phyloP scores from a whole-genome alignment of 2,113 vertebrate genomes.

The Pterocles gutturalis region DNA sequence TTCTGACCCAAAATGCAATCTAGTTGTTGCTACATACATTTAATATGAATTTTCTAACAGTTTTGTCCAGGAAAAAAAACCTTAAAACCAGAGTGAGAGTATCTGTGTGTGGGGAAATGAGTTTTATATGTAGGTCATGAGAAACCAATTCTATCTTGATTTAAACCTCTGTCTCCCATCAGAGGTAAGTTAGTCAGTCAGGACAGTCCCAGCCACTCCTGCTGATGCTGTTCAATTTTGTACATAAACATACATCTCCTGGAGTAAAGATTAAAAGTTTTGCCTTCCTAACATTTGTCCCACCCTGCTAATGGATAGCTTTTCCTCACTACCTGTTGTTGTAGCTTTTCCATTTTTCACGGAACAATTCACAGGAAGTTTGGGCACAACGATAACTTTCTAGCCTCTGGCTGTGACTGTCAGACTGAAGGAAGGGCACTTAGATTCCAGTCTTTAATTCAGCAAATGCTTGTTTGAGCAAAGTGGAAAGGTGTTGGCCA shows the following conservation, averaged over 20 bases:
- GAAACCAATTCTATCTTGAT: not conserved
- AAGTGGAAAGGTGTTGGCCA: not conserved
- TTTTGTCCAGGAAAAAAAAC: not conserved
- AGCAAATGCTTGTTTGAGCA: not conserved
- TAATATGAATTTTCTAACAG: not conserved
- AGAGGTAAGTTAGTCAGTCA: not conserved
- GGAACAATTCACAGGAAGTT: not conserved
- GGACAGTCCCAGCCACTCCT: not conserved
- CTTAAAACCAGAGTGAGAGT: not conserved
- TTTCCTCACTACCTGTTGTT: not conserved
- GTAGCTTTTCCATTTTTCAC: not conserved
- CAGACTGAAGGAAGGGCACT: not conserved
- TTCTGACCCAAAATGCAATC: not conserved
- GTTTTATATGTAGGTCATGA: not conserved
- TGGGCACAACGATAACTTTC: not conserved
- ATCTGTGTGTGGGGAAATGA: not conserved
- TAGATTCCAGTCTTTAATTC: not conserved
- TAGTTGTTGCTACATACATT: not conserved
- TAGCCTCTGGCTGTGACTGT: not conserved
- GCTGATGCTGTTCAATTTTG: not conserved
- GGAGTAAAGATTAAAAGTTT: not conserved
- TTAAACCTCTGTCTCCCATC: not conserved
- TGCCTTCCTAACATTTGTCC: not conserved
- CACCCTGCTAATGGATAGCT: not conserved
- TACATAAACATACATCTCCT: not conserved